Evolutionary conservation across 2,888 invertebrate species (phyloP), one percentile per base, ranked within the genome.

Genomic region (Orchestes rusci): DNA sequence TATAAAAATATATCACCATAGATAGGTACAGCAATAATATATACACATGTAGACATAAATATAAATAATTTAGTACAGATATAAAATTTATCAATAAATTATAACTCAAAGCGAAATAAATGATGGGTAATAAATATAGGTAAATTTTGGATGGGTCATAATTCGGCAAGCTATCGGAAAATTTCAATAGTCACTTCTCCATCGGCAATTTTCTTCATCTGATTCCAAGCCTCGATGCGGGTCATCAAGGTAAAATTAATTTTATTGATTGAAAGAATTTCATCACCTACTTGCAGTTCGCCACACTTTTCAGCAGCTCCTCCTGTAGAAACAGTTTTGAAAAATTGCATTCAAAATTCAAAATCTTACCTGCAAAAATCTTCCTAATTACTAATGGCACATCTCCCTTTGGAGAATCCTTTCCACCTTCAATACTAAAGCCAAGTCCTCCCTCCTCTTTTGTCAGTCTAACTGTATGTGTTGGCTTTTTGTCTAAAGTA

Each of bases 201-300:
- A 63, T 88, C 82, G 40, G 89, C 85, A 53, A 94, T 70, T 59
- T 87, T 85, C 69, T 94, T 94, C 73, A 95, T 84, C 49, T 86
- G 79, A 56, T 87, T 87, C 94, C 94, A 94, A 40, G 91, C 93
- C 70, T 93, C 91, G 55, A 91, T 90, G 59, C 94, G 80, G n/a
- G 92, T 84, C 77, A 90, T 83, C 48, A 79, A 77, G 51, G 82
- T 80, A 61, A 91, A 83, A 56, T 86, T 82, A 53, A 77, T 77
- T 39, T 83, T 85, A 58, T 92, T 91, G 39, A 93, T 86, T 55
- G 80, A 78, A 23, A 92, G 69, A 54, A 95, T 77, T 70, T 92
- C 88, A 65, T 95, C 93, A 40, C 91, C 91, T 54, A 86, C 84
- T 62, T 79, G 75, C 58, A 95, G 76, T 61, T 80, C 77, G 48